Conservation (phyloP, 2,113 vertebrate genomes). For the Rhynchopsitta pachyrhyncha region DNA sequence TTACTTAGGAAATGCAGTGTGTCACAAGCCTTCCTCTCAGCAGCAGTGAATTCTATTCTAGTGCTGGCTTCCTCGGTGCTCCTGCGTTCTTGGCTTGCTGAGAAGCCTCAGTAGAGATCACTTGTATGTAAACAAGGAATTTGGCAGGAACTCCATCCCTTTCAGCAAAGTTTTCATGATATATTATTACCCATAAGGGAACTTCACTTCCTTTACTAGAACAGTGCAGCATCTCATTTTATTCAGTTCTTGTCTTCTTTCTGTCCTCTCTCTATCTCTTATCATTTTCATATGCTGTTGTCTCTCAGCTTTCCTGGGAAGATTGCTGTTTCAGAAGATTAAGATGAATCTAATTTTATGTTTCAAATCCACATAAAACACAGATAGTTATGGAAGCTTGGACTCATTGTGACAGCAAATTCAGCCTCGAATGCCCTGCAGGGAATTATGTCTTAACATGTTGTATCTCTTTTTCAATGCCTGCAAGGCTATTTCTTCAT, state of each 20-base stretch:
- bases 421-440: constrained; percentile 55
- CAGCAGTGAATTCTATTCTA: neutral
- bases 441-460: constrained; percentile 65
- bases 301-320: constrained; percentile 64
- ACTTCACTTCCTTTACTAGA: constrained; percentile 40
- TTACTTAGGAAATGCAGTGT: neutral
- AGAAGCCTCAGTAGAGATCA: neutral
- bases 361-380: constrained; percentile 72
- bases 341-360: constrained; percentile 75
- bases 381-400: constrained; percentile 59
- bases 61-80: neutral
- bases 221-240: constrained; percentile 45
- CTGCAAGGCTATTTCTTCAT: constrained; percentile 55
- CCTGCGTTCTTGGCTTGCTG: neutral
- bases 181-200: constrained; percentile 42
- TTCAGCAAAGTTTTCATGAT: constrained; percentile 14
- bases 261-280: constrained; percentile 33
- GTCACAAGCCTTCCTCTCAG: neutral
- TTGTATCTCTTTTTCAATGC: constrained; percentile 50
- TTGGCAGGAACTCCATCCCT: constrained; percentile 49
- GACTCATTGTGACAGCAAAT: constrained; percentile 57
- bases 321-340: constrained; percentile 69
- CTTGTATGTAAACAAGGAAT: constrained; percentile 32
- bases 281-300: constrained; percentile 61
- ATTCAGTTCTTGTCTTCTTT: constrained; percentile 23